A percentile compares a stretch with the other conserved stretches of the same genome.
Conservation (phyloP, 2,797 vertebrate species). For the Fringilla coelebs region DNA sequence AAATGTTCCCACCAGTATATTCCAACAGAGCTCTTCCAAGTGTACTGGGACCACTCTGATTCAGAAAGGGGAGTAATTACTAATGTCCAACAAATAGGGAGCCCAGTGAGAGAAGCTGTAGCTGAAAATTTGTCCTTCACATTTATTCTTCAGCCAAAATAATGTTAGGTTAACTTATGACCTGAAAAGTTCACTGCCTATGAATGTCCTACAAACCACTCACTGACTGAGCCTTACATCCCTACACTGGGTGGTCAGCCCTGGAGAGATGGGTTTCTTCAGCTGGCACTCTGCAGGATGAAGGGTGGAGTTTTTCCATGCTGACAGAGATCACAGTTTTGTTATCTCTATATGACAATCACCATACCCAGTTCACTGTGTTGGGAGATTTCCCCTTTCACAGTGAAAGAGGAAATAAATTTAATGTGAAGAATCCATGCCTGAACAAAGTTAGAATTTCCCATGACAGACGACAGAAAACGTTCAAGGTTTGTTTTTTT, state of each 20-base stretch:
- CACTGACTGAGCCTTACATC: neutral
- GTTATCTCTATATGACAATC: neutral
- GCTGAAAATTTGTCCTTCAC: neutral
- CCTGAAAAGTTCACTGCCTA: neutral
- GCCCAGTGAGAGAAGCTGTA: neutral
- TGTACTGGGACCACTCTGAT: no score
- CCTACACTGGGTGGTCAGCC: accelerated
- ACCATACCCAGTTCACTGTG: neutral
- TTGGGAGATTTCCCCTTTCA: neutral
- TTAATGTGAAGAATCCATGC: accelerated
- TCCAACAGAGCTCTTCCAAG: neutral
- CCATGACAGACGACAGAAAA: neutral
- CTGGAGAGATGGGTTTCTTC: neutral
- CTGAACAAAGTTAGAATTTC: neutral
- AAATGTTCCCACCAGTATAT: neutral
- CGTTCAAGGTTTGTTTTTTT: neutral
- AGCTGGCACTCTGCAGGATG: neutral
- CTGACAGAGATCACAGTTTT: neutral
- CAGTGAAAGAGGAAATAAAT: neutral
- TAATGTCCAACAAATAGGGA: neutral
- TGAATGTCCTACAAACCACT: neutral
- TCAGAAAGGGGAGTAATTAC: neutral
- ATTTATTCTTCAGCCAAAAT: neutral
- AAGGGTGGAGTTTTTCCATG: neutral
- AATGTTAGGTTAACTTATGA: neutral